phyloP scores from a whole-genome alignment of 2,797 vertebrate genomes.

The Arctocebus calabarensis region DNA sequence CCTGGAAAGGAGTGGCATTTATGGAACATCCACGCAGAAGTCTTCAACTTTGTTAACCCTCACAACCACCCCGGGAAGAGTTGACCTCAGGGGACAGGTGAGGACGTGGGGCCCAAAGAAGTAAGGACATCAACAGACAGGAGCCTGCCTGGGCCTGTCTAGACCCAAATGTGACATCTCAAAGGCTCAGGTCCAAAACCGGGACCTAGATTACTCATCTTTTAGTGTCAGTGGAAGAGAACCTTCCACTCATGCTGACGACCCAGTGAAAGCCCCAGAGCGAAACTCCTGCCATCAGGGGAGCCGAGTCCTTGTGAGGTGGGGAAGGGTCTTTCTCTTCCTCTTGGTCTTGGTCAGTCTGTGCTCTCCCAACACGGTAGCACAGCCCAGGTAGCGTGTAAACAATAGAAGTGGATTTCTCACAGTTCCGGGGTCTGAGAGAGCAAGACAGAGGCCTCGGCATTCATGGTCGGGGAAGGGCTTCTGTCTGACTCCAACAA shows the following conservation, averaged over 20 bases:
- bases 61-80: not conserved
- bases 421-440: not conserved
- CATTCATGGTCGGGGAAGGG: not conserved
- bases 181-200: not conserved
- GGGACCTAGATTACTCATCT: not conserved
- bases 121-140: not conserved
- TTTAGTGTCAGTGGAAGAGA: not conserved
- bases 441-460: not conserved
- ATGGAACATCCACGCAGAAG: not conserved
- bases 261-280: not conserved
- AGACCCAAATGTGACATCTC: not conserved
- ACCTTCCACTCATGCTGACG: not conserved
- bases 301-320: not conserved
- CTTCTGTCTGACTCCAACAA: not conserved
- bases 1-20: not conserved
- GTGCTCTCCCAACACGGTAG: too few relatives aligned
- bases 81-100: not conserved
- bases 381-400: not conserved
- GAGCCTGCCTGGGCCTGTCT: not conserved
- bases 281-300: not conserved
- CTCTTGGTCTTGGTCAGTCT: not conserved
- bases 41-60: not conserved
- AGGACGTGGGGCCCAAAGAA: not conserved
- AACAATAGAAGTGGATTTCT: not conserved
- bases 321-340: not conserved